phyloP scores from a whole-genome alignment of 2,797 vertebrate species.

The Semaprochilodus insignis region DNA sequence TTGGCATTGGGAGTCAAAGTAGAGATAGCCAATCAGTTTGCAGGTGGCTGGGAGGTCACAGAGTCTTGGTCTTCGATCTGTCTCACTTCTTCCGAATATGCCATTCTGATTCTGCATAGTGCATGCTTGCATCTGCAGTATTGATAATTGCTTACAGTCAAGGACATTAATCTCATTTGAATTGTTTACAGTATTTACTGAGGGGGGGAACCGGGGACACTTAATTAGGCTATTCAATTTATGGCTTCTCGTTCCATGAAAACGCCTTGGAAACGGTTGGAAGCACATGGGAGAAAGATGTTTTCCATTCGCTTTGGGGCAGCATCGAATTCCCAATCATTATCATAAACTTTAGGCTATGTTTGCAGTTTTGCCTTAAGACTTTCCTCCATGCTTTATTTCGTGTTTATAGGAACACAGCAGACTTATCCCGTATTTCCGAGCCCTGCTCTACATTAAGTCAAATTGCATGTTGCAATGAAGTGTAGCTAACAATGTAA shows the following conservation, averaged over 20 bases:
- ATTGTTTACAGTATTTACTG: not conserved
- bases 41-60: not conserved
- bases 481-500: too few species aligned
- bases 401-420: too few species aligned
- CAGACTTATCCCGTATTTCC: too few species aligned
- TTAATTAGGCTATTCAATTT: not conserved
- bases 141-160: not conserved
- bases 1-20: not conserved
- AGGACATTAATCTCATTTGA: not conserved
- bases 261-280: not conserved
- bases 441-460: too few species aligned
- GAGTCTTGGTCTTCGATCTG: not conserved
- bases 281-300: not conserved
- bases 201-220: not conserved
- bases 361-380: too few species aligned
- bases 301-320: not conserved
- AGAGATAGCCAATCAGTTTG: constrained; percentile 26
- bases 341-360: too few species aligned
- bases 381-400: too few species aligned
- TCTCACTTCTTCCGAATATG: not conserved
- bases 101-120: not conserved
- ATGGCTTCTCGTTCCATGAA: not conserved
- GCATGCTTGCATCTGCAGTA: not conserved
- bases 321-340: too few species aligned
- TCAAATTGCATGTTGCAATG: too few species aligned